These are phyloP conservation scores for Tupiocoris notatus DNA, from an alignment of 2,888 invertebrate species.

Conservation along the genomic window DNA sequence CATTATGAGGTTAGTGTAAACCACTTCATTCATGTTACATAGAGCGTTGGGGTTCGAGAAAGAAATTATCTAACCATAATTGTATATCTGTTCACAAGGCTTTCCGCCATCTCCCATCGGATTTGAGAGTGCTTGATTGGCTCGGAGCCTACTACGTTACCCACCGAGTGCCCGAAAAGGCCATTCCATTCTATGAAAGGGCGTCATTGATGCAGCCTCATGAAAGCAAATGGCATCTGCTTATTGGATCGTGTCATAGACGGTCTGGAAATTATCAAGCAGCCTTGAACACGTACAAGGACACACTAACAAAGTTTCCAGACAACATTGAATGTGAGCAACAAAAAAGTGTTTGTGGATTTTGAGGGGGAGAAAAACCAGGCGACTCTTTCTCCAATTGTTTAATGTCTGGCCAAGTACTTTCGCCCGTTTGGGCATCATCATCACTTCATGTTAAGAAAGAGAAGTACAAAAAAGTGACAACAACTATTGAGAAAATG, in stretches of 20 bases:
- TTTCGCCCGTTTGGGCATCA: no score
- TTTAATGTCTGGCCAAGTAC: no score
- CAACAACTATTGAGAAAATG: not conserved
- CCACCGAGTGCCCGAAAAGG: constrained; percentile 84
- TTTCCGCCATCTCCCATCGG: constrained; percentile 68
- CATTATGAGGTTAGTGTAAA: constrained; percentile 73
- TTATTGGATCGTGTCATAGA: constrained; percentile 81
- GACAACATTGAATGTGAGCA: constrained; percentile 90
- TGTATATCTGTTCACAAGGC: no score
- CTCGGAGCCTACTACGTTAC: constrained; percentile 86
- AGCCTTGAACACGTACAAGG: constrained; percentile 78
- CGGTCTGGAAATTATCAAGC: constrained; percentile 81
- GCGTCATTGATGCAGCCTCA: constrained; percentile 74
- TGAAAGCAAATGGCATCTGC: constrained; percentile 80
- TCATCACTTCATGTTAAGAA: no score
- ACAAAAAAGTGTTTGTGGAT: no score
- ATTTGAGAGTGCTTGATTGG: constrained; percentile 79
- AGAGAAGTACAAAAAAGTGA: no score
- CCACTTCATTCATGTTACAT: no score
- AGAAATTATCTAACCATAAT: no score
- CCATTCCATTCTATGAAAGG: constrained; percentile 76
- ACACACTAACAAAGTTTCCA: constrained; percentile 84
- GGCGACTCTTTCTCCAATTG: no score
- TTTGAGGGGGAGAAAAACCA: no score
- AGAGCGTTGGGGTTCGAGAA: no score